Percentiles rank a stretch among this genome's conserved stretches.
Conservation (phyloP, 2,888 invertebrate genomes). For the Notodromas monacha region DNA sequence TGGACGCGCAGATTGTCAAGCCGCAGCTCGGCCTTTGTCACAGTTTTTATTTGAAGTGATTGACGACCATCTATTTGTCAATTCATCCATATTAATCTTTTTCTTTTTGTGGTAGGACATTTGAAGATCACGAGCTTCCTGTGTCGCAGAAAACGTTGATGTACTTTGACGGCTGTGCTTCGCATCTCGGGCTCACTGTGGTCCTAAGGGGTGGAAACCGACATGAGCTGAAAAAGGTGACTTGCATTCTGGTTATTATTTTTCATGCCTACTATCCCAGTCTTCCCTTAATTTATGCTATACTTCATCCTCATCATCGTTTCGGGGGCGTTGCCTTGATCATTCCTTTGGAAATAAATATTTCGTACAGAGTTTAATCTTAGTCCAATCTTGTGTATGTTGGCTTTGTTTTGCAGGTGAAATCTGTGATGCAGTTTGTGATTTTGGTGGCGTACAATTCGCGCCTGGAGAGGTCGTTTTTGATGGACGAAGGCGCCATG, state of each 20-base stretch:
- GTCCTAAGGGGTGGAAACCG: conserved; percentile 38
- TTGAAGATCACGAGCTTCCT: too few species aligned
- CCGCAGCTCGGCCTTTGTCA: conserved; percentile 53
- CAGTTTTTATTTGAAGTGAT: conserved; percentile 35
- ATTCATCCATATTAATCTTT: neutral
- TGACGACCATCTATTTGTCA: conserved; percentile 12
- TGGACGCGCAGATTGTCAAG: conserved; percentile 38
- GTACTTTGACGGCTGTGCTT: conserved; percentile 66
- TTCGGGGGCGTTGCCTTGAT: too few species aligned
- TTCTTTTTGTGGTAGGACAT: conserved; percentile 12
- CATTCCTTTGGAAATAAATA: too few species aligned
- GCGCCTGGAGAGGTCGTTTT: conserved; percentile 49
- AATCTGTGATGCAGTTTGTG: conserved; percentile 18
- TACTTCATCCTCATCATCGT: too few species aligned
- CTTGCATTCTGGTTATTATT: conserved; percentile 48
- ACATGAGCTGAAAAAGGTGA: conserved; percentile 41
- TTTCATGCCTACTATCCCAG: conserved; percentile 40
- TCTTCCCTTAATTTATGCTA: conserved; percentile 30
- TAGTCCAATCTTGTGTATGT: too few species aligned
- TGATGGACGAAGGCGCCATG: conserved; percentile 5
- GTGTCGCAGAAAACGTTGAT: conserved; percentile 45
- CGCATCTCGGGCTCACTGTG: conserved; percentile 53
- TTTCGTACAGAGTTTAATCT: too few species aligned
- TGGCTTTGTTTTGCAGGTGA: too few species aligned
- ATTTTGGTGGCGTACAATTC: conserved; percentile 61